Conservation (phyloP, 2,797 vertebrate genomes). For the Pristis pectinata region DNA sequence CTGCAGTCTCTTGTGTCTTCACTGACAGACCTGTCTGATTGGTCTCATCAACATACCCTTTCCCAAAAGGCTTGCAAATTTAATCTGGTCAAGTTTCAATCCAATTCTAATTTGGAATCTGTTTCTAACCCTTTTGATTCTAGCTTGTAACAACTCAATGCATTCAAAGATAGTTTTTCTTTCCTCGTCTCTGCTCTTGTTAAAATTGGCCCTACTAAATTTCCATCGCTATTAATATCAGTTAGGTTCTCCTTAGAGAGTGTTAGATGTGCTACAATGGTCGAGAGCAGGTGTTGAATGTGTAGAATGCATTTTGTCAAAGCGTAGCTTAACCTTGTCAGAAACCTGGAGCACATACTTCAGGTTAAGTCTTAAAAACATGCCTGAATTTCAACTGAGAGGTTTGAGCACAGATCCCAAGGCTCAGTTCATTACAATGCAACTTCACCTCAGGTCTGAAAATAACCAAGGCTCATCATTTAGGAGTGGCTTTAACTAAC, state of each 20-base stretch:
- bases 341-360: no score
- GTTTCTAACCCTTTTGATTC: not conserved
- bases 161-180: not conserved
- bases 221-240: not conserved
- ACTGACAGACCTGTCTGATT: not conserved
- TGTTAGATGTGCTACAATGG: not conserved
- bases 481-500: not conserved
- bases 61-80: not conserved
- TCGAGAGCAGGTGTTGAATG: not conserved
- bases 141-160: not conserved
- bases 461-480: not conserved
- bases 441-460: no score
- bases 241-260: not conserved
- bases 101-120: not conserved
- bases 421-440: not conserved
- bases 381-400: not conserved
- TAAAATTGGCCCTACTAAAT: not conserved
- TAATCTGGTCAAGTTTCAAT: not conserved
- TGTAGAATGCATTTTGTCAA: not conserved
- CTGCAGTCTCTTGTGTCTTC: no score
- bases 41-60: not conserved
- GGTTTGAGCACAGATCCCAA: not conserved
- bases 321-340: no score
- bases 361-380: no score
- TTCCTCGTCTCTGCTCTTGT: not conserved